Evolutionary conservation across 2,888 invertebrate species (phyloP), one percentile per base, ranked within the genome.

Genomic region (Drosophila niveifrons): DNA sequence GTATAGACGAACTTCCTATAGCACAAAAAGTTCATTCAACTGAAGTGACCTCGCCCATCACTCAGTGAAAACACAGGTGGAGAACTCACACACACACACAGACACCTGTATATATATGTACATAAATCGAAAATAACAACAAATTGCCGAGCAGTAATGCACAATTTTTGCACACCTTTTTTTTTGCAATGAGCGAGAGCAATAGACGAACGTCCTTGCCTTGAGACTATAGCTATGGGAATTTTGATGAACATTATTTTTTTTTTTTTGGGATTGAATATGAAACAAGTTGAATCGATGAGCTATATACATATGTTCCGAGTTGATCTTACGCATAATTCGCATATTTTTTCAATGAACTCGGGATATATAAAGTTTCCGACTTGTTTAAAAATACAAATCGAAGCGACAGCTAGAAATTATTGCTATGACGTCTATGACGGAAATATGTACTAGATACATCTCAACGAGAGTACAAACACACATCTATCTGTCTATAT

Each of bases 131-230:
- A 50, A 56, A n/a, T 31, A 59, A 23, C 36, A 47, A 34, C 34
- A 36, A 58, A 43, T 39, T 39, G 34, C 6, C 2, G n/a, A 44
- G 46, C 11, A 41, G 61, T 66, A 75, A 67, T 76, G 66, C 50
- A 51, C 15, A 55, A 53, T 66, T 58, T 69, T 71, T 55, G 68
- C 64, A 66, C 68, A 68, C 58, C 46, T 63, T 34, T 34, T 34
- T 29, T 36, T 71, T 64, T 46, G n/a, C 36, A 11, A 34, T 43
- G 39, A 7, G 9, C 56, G 41, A 70, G 81, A 72, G 66, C 80
- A 82, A 82, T 72, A 80, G 75, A 72, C 84, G 51, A 17, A 0
- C 28, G 82, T 75, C 82, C 82, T 84, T 72, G 74, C 80, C 80
- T 82, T 77, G 77, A 67, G 61, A 18, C 39, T 17, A 64, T 56